Evolutionary conservation across 2,113 vertebrate species (phyloP), one percentile per base, ranked within the genome.

Genomic region (Electrona antarctica): DNA sequence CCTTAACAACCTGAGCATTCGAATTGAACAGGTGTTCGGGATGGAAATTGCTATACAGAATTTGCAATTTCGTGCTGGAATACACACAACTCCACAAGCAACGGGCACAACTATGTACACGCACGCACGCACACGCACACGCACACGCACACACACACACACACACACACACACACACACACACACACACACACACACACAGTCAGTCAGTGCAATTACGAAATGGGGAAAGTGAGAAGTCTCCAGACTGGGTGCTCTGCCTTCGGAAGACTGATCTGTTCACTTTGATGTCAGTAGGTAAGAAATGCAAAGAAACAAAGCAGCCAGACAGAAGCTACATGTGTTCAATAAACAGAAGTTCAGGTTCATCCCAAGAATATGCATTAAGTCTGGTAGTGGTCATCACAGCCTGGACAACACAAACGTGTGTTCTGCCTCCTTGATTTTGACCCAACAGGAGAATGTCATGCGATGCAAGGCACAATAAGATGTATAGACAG

Each of bases 11-110:
- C 85, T 64, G 68, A 76, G 82, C 80, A 91, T 88, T 88, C 91
- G 88, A 93, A 93, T 93, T 90, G 87, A 93, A 92, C 87, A 92
- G 89, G 90, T 81, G 91, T 76, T 89, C 60, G 63, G 85, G 70
- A 82, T 41, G 80, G 82, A 92, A 91, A 88, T 92, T 87, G 73
- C 84, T 91, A 21, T 21, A 93, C 61, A 87, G 90, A 94, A 94
- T 91, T 90, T 80, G 84, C 58, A 76, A 91, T 92, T 89, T 92
- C 61, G 64, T 73, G 72, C 88, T 76, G 81, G 65, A 87, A 88
- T 64, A 74, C 80, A 69, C 29, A 75, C 15, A 4, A 73, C 81
- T 76, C 87, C 33, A 41, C 33, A 41, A 41, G 33, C 1, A 41
- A 41, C 33, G 33, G 33, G 33, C 33, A 41, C 33, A 41, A 41